Evolutionary conservation across 1,140 invertebrate species (phyloP).

Genomic region (Pteromalus puparum): DNA sequence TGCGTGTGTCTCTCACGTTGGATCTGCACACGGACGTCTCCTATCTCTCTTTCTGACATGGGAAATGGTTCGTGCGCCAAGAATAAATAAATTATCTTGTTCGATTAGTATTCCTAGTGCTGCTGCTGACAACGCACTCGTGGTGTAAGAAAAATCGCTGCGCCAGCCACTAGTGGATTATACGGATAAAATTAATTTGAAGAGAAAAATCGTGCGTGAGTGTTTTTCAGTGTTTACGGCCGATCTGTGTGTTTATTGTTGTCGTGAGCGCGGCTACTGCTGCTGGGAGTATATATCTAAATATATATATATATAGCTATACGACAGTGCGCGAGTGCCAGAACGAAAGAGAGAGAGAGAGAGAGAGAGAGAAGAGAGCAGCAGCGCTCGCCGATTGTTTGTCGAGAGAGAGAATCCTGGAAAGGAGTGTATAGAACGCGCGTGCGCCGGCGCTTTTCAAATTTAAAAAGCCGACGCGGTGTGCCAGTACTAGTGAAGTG

Average conservation of each 20-base stretch:
- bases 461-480: background rate
- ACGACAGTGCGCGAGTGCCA: background rate
- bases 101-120: background rate
- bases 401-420: background rate
- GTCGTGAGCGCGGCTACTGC: background rate
- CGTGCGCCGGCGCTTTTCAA: background rate
- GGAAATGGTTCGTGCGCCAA: background rate
- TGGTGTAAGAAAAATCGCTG: background rate
- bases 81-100: background rate
- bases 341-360: background rate
- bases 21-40: background rate
- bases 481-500: background rate
- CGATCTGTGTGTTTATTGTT: background rate
- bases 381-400: background rate
- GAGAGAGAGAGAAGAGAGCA: too few relatives aligned
- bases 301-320: background rate
- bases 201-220: background rate
- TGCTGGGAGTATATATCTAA: background rate
- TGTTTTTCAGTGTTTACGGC: background rate
- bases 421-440: background rate
- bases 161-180: background rate
- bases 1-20: background rate
- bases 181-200: background rate
- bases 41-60: background rate
- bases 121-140: background rate